phyloP scores from a whole-genome alignment of 2,797 vertebrate species.

The Anguilla anguilla region DNA sequence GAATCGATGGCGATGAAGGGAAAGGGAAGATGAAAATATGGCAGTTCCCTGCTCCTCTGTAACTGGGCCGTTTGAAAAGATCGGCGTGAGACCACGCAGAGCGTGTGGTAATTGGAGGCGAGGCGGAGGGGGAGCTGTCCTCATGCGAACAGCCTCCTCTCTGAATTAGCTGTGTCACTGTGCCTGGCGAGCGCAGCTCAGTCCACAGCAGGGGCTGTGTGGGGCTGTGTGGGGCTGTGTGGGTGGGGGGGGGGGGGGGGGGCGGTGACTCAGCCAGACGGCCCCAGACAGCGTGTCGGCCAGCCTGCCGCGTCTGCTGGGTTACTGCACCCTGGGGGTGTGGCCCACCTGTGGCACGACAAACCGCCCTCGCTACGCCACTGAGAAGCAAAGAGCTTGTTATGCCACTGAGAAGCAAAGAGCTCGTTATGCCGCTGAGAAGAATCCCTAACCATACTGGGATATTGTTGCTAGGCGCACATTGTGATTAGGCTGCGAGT shows the following conservation, averaged over 20 bases:
- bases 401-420: neutral
- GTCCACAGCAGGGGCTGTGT: neutral
- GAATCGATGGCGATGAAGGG: neutral
- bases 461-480: neutral
- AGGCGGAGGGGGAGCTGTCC: neutral
- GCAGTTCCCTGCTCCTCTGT: neutral
- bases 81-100: neutral
- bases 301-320: neutral
- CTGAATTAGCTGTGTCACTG: slow-evolving; percentile 15
- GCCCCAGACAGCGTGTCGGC: neutral
- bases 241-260: neutral
- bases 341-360: neutral
- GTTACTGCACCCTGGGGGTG: neutral
- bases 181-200: neutral
- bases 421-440: neutral
- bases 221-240: too few species aligned
- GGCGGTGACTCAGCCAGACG: neutral
- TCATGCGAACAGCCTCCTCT: neutral
- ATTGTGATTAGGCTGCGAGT: neutral
- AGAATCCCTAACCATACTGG: neutral
- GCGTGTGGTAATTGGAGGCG: neutral
- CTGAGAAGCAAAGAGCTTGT: too few species aligned
- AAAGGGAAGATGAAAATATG: neutral
- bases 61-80: neutral
- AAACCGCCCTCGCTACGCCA: neutral